Evolutionary conservation across 2,797 vertebrate species (phyloP).

Genomic region (Tadarida brasiliensis): DNA sequence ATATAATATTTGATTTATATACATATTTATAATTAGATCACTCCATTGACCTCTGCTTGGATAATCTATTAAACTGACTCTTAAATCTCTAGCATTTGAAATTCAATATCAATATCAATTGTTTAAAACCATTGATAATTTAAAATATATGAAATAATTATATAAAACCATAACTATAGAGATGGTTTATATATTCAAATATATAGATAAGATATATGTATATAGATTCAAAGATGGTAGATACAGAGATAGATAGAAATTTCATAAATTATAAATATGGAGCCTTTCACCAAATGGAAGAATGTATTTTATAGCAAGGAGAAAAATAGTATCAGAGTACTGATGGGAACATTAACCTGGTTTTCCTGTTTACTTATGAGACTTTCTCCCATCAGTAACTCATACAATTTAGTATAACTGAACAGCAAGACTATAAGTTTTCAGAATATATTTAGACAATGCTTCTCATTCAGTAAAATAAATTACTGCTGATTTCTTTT

Average conservation of each 20-base stretch:
- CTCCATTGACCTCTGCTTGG: not conserved
- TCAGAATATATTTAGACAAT: slow-evolving; percentile 55
- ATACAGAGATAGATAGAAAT: not conserved
- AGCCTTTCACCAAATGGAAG: not conserved
- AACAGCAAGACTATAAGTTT: not conserved
- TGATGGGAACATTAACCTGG: not conserved
- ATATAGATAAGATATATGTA: not conserved
- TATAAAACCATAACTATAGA: not conserved
- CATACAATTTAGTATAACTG: slow-evolving; percentile 63
- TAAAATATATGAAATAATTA: slow-evolving; percentile 17
- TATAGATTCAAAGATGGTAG: not conserved
- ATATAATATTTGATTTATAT: slow-evolving; percentile 26
- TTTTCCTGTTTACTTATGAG: slow-evolving; percentile 48
- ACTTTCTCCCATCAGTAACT: slow-evolving; percentile 41
- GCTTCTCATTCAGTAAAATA: slow-evolving; percentile 38
- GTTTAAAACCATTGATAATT: not conserved
- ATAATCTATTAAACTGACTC: not conserved
- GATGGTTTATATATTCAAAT: slow-evolving; percentile 24
- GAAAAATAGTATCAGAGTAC: not conserved
- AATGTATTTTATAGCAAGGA: slow-evolving; percentile 15
- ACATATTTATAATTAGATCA: not conserved
- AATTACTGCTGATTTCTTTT: slow-evolving; percentile 47
- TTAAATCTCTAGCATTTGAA: slow-evolving; percentile 2
- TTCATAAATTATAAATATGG: not conserved
- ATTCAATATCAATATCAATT: not conserved